These are phyloP conservation scores for Champsocephalus esox DNA, from an alignment of 2,797 vertebrate genomes.

Conservation along the genomic window DNA sequence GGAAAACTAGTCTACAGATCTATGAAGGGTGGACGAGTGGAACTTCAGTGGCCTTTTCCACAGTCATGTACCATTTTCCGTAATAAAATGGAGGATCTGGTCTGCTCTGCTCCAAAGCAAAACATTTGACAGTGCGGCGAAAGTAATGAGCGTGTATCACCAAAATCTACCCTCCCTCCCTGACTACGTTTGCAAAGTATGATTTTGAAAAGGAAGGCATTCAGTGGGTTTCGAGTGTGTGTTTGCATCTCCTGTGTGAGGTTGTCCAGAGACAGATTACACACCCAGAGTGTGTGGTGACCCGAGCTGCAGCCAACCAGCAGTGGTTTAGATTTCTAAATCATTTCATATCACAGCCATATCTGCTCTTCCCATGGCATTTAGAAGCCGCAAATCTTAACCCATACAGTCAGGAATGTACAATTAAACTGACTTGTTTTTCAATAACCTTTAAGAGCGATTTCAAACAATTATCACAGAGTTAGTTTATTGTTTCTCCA, in stretches of 20 bases:
- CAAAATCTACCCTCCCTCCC: constrained; percentile 21
- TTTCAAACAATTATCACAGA: constrained; percentile 19
- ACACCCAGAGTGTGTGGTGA: constrained; percentile 75
- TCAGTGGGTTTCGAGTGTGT: constrained; percentile 71
- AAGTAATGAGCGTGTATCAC: constrained; percentile 41
- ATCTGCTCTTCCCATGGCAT: constrained; percentile 75
- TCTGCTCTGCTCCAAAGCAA: background rate
- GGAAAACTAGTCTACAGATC: constrained; percentile 64
- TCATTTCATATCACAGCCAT: constrained; percentile 75
- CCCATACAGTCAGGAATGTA: constrained; percentile 71
- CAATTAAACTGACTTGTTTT: constrained; percentile 29
- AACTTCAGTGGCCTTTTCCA: constrained; percentile 71
- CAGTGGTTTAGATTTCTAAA: constrained; percentile 77
- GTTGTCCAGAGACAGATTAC: constrained; percentile 79
- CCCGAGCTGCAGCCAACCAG: constrained; percentile 72
- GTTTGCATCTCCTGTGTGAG: constrained; percentile 80
- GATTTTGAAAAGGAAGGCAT: constrained; percentile 66
- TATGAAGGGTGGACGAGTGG: constrained; percentile 58
- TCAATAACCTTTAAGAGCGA: constrained; percentile 28
- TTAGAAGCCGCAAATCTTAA: constrained; percentile 68
- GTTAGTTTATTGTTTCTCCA: background rate
- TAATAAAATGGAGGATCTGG: constrained; percentile 34
- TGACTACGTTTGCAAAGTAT: constrained; percentile 42
- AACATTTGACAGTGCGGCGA: constrained; percentile 39
- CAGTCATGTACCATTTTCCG: constrained; percentile 35